Evolutionary conservation across 30 jellyfish, hydroid and myxozoan species (phyloP).

Genomic region (Rhopilema esculentum): DNA sequence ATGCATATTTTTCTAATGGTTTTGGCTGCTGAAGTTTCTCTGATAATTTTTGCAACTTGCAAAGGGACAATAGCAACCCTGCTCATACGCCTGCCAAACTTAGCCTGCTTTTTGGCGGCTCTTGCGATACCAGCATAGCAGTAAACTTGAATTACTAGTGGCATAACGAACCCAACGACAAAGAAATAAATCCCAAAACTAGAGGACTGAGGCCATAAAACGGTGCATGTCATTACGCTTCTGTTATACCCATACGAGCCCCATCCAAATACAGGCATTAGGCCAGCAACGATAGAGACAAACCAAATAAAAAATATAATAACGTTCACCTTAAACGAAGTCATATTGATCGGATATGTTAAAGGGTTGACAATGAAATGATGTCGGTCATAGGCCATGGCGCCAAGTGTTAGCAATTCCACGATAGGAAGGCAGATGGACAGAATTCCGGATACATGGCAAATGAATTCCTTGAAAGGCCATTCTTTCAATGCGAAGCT

Average conservation of each 20-base stretch:
- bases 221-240: constrained; percentile 53
- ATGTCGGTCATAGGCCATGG: constrained; percentile 74
- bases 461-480: constrained; percentile 51
- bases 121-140: constrained; percentile 53
- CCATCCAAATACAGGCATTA: constrained; percentile 85
- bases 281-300: constrained; percentile 55
- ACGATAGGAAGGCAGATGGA: constrained; percentile 38
- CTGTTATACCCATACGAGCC: constrained; percentile 32
- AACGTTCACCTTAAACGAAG: constrained; percentile 58
- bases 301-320: constrained; percentile 66
- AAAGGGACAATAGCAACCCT: constrained; percentile 79
- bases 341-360: constrained; percentile 69
- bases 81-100: constrained; percentile 79
- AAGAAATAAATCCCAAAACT: constrained; percentile 46
- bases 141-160: constrained; percentile 51
- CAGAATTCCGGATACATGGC: constrained; percentile 63
- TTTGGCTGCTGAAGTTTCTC: constrained; percentile 82
- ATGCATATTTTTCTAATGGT: constrained; percentile 62
- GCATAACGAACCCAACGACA: constrained; percentile 33
- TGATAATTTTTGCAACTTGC: constrained; percentile 69
- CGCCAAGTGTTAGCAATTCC: constrained; percentile 52
- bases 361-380: constrained; percentile 76
- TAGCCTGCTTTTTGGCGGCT: constrained; percentile 78
- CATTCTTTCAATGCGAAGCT: constrained; percentile 30
- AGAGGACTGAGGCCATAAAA: constrained; percentile 40